Conservation (phyloP, 2,797 vertebrate genomes). For the Stomatorhinus walkeri region DNA sequence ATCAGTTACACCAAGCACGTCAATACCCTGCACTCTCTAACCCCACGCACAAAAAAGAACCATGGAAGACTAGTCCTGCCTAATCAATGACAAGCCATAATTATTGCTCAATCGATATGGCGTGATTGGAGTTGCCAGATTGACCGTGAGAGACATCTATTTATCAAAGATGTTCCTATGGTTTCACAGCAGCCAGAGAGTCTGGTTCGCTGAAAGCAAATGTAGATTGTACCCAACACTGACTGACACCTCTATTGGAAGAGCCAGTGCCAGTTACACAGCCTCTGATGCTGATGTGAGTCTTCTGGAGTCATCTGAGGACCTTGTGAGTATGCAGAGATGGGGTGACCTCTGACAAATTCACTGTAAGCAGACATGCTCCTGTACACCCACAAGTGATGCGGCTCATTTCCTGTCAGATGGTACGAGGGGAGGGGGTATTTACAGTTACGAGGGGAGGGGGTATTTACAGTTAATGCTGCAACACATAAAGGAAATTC, state of each 20-base stretch:
- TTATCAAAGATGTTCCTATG: neutral
- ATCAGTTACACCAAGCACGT: neutral
- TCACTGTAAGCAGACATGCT: neutral
- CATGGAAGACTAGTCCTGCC: neutral
- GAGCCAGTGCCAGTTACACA: neutral
- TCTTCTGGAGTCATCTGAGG: neutral
- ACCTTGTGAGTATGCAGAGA: neutral
- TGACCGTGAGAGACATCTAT: neutral
- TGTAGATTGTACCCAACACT: neutral
- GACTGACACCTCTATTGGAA: neutral
- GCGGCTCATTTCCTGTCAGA: neutral
- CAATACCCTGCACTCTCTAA: neutral
- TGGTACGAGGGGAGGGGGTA: neutral
- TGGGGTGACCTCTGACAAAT: no score
- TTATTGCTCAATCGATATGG: constrained; percentile 36
- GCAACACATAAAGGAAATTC: neutral
- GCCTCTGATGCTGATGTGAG: neutral
- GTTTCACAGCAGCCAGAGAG: neutral
- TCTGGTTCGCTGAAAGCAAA: neutral
- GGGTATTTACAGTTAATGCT: neutral
- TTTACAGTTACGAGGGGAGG: no score
- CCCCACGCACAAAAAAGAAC: neutral
- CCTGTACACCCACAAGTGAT: neutral
- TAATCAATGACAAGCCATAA: constrained; percentile 38
- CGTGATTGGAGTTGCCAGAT: constrained; percentile 20